Conservation (phyloP, 1,140 invertebrate species). For the Pseudomyrmex pallidus region DNA sequence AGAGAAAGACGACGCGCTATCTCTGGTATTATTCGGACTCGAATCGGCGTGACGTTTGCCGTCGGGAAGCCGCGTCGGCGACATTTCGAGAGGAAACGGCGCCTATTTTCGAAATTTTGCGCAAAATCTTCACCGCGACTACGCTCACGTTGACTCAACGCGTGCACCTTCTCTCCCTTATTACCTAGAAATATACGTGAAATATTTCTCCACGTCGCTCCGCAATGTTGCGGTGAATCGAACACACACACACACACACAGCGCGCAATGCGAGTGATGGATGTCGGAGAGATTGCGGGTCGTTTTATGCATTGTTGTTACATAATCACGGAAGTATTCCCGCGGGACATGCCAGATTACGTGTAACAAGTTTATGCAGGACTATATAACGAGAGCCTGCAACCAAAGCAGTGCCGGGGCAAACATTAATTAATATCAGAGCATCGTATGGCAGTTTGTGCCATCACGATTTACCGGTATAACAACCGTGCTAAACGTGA, state of each 20-base stretch:
- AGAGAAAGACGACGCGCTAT: neutral
- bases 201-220: neutral
- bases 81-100: neutral
- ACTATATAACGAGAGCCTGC: slow-evolving; percentile 36
- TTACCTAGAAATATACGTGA: no score
- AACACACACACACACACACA: no score
- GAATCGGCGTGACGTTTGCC: slow-evolving; percentile 13
- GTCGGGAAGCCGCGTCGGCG: neutral
- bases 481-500: neutral
- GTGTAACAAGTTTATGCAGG: slow-evolving; percentile 9
- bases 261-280: neutral
- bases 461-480: neutral
- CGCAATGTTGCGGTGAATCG: no score
- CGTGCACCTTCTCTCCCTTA: neutral
- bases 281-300: slow-evolving; percentile 4
- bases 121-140: no score
- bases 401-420: neutral
- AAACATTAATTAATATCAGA: slow-evolving; percentile 53
- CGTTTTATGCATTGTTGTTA: slow-evolving; percentile 48
- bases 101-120: neutral
- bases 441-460: neutral
- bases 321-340: slow-evolving; percentile 28
- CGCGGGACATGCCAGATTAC: slow-evolving; percentile 31
- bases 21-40: slow-evolving; percentile 4
- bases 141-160: neutral